A percentile compares a stretch with the other conserved stretches of the same genome.
Evolutionary conservation across 1,140 invertebrate species (phyloP).

Genomic region (Chrysomallon squamiferum): DNA sequence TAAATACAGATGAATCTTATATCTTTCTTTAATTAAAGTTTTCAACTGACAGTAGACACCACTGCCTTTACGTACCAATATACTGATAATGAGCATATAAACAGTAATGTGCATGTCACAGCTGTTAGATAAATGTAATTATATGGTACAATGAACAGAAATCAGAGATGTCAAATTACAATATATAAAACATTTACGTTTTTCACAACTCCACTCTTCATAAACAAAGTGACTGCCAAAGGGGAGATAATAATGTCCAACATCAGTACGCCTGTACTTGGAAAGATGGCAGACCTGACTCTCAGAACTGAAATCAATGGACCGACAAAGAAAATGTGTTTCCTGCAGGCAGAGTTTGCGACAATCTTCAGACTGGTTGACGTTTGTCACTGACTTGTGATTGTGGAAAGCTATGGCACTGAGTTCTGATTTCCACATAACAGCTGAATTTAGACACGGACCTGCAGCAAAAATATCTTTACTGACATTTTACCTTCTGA

Average conservation of each 20-base stretch:
- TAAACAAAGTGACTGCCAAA: conserved; percentile 21
- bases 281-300: conserved; percentile 33
- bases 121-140: no score
- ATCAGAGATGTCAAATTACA: no score
- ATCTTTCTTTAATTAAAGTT: no score
- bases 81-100: no score
- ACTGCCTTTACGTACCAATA: no score
- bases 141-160: no score
- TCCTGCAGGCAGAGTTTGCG: conserved; percentile 20
- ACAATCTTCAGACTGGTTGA: conserved; percentile 17
- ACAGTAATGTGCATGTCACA: no score
- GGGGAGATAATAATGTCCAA: conserved; percentile 20
- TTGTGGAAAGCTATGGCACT: conserved; percentile 35
- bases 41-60: no score
- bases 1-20: no score
- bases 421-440: conserved; percentile 19
- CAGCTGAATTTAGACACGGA: conserved; percentile 13
- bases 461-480: conserved; percentile 16
- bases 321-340: conserved; percentile 28
- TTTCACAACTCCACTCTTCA: conserved; percentile 24
- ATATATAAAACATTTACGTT: no score
- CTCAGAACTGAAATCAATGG: conserved; percentile 26
- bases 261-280: conserved; percentile 15
- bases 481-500: no score
- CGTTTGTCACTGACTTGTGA: conserved; percentile 15